Percentiles rank a stretch among this genome's conserved stretches.
Evolutionary conservation across 2,113 vertebrate genomes (phyloP).

Genomic region (Clarias magur): DNA sequence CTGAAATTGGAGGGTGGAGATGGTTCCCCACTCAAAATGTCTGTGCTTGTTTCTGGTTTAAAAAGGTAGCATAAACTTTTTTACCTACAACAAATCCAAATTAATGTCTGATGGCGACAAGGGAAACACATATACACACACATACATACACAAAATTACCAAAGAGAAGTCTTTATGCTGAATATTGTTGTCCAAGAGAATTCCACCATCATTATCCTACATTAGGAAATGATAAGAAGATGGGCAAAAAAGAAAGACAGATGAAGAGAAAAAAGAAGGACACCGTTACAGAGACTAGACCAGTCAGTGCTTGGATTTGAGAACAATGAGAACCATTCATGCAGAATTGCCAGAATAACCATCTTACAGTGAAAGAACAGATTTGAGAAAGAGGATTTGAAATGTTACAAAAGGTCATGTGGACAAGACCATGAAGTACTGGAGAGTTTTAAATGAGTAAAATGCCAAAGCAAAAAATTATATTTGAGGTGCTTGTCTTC

Average conservation of each 20-base stretch:
- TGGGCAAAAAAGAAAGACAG: constrained; percentile 21
- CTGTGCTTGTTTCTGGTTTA: too few relatives aligned
- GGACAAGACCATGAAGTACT: not conserved
- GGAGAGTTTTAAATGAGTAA: not conserved
- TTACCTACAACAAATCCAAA: too few relatives aligned
- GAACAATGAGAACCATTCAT: not conserved
- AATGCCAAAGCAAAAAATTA: not conserved
- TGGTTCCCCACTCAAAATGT: too few relatives aligned
- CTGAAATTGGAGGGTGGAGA: too few relatives aligned
- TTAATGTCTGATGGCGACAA: not conserved
- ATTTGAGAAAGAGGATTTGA: constrained; percentile 4
- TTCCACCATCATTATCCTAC: constrained; percentile 87
- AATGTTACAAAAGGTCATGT: not conserved
- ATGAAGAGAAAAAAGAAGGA: constrained; percentile 22
- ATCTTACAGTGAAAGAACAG: not conserved
- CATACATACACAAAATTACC: constrained; percentile 79
- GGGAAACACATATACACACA: not conserved
- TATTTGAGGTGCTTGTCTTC: not conserved
- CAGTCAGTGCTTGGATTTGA: not conserved
- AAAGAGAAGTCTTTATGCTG: constrained; percentile 74
- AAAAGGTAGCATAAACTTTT: too few relatives aligned
- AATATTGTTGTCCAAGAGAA: constrained; percentile 83
- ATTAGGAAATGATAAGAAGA: constrained; percentile 53
- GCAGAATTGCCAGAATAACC: not conserved
- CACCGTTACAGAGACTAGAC: constrained; percentile 41